Evolutionary conservation across 2,797 vertebrate species (phyloP).

Genomic region (Hippocampus kuda): DNA sequence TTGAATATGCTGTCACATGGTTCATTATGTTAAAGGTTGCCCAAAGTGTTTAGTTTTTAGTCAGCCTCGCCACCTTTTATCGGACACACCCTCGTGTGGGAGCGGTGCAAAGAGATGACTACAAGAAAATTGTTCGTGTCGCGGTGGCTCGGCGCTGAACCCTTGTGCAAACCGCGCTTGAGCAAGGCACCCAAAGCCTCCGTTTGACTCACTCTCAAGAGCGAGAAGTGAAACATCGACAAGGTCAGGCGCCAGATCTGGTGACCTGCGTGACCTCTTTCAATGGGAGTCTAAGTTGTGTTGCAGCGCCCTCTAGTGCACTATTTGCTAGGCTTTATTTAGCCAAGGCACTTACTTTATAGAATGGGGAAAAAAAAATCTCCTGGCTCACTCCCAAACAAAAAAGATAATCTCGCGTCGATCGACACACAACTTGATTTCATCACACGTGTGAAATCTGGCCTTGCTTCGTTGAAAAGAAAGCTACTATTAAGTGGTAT

Average conservation of each 20-base stretch:
- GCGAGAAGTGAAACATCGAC: background rate
- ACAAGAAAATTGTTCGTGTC: background rate
- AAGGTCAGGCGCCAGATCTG: background rate
- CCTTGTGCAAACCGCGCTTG: background rate
- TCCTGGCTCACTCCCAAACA: background rate
- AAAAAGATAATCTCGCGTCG: background rate
- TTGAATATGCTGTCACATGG: background rate
- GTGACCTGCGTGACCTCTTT: background rate
- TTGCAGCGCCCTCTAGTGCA: conserved; percentile 27
- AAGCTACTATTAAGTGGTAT: too few relatives aligned
- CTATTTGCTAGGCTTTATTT: background rate
- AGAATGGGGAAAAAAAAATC: background rate
- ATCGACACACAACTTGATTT: too few relatives aligned
- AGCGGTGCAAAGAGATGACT: too few relatives aligned
- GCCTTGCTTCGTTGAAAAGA: too few relatives aligned
- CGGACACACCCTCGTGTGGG: background rate
- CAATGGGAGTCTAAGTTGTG: conserved; percentile 15
- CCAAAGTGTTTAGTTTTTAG: background rate
- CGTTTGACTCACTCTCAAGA: background rate
- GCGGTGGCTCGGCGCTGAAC: background rate
- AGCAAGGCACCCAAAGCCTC: background rate
- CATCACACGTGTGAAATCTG: too few relatives aligned
- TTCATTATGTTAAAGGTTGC: background rate
- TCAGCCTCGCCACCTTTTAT: background rate
- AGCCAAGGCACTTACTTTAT: background rate